Evolutionary conservation across 2,797 vertebrate genomes (phyloP), one percentile per base, ranked within the genome.

Genomic region (Mionectes olivaceus): DNA sequence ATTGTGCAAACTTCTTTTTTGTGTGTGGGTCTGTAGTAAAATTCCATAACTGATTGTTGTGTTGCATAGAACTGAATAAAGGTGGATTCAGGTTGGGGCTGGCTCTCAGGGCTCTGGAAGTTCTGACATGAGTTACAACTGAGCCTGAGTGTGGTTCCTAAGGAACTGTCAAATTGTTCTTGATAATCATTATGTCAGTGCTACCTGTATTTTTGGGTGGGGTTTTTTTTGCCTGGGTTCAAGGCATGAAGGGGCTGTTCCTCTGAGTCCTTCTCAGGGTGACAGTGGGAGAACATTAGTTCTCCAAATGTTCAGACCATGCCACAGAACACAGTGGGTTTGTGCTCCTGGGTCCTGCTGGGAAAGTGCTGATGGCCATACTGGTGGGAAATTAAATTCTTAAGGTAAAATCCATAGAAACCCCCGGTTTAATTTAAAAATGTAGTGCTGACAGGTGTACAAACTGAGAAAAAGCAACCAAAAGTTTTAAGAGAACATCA

Each of bases 21-120:
- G 46, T 71, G 60, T 17, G 21, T 87, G 33, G 22, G 6, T 70
- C 15, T 73, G 56, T 56, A 52, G 49, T 55, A 74, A 64, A 70
- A 85, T 80, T 64, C 60, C 1, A 0, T 13, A 57, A 27, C 10
- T 37, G 24, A 33, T 19, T 11, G 0, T 19, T 83, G 39, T 74
- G 13, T 47, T 56, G 25, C 9, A 4, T 2, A 9, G 68, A 74
- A 55, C 10, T 53, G 70, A 60, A 50, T 46, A 57, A 73, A 35
- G 7, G 5, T 19, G 25, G 25, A 12, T 50, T 80, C 57, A 35
- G 33, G 3, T 7, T 44, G 4, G 11, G 19, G 19, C 28, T 19
- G 14, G 10, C 28, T 87, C 49, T 52, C 21, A 27, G 76, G 30
- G 41, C 41, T 83, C 39, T 9, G 28, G 32, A 5, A 60, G 21